Conservation (phyloP, 2,888 invertebrate species). For the Neocrepidodera transversa region DNA sequence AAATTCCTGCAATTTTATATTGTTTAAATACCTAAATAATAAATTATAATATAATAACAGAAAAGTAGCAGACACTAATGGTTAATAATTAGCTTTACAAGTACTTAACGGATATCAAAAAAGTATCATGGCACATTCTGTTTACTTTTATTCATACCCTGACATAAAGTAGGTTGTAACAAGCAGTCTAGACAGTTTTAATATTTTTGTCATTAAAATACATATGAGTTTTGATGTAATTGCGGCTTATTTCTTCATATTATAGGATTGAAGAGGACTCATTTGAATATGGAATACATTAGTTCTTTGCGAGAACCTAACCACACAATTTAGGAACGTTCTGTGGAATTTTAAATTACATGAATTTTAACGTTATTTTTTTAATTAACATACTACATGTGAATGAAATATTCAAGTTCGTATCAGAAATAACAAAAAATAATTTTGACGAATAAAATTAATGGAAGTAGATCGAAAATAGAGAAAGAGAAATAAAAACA, state of each 20-base stretch:
- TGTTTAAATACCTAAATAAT: too few species aligned
- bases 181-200: conserved; percentile 32
- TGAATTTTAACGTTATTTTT: too few species aligned
- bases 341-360: background rate
- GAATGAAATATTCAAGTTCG: too few species aligned
- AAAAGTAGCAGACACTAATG: too few species aligned
- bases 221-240: conserved; percentile 35
- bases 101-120: background rate
- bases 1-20: too few species aligned
- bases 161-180: conserved; percentile 23
- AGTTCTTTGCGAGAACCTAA: conserved; percentile 16
- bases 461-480: too few species aligned
- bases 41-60: too few species aligned
- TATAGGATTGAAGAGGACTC: conserved; percentile 28
- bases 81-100: background rate
- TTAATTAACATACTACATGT: too few species aligned
- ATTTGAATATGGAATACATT: conserved; percentile 36
- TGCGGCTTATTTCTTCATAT: conserved; percentile 33
- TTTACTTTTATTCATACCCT: background rate
- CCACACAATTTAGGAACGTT: background rate
- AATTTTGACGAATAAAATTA: too few species aligned
- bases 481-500: too few species aligned
- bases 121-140: background rate
- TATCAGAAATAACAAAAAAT: too few species aligned
- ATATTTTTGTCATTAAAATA: conserved; percentile 32